Conservation (phyloP, 2,888 invertebrate species). For the Pterostichus niger region DNA sequence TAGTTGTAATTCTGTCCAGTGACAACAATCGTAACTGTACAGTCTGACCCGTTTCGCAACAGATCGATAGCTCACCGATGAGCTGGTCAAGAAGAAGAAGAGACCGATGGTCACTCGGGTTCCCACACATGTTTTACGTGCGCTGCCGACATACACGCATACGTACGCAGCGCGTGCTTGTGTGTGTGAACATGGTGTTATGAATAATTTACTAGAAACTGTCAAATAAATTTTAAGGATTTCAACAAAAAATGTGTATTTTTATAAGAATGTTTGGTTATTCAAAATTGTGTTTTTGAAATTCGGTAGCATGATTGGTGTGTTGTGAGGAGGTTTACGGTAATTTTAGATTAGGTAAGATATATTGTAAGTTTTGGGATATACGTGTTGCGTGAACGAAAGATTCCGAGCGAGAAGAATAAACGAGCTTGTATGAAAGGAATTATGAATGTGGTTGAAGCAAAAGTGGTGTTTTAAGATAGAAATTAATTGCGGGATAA, state of each 20-base stretch:
- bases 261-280: too few relatives aligned
- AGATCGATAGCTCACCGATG: slow-evolving; percentile 7
- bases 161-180: neutral
- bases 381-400: too few relatives aligned
- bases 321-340: too few relatives aligned
- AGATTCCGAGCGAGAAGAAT: too few relatives aligned
- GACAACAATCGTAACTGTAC: slow-evolving; percentile 41
- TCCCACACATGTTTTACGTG: slow-evolving; percentile 30
- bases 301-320: too few relatives aligned
- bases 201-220: slow-evolving; percentile 20
- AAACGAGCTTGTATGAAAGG: too few relatives aligned
- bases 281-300: too few relatives aligned
- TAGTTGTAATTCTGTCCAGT: slow-evolving; percentile 28
- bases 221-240: slow-evolving; percentile 10
- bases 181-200: neutral
- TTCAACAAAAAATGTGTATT: slow-evolving; percentile 1
- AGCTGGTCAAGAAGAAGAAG: slow-evolving; percentile 26
- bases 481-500: too few relatives aligned
- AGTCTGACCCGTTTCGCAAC: slow-evolving; percentile 15
- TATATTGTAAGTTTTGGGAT: too few relatives aligned
- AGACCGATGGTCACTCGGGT: neutral
- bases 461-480: too few relatives aligned
- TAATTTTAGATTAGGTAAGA: too few relatives aligned
- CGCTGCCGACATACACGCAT: neutral
- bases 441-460: too few relatives aligned